Base-by-base conservation (phyloP, 2,888 invertebrate genomes). In the Ophioninae sp. region DNA sequence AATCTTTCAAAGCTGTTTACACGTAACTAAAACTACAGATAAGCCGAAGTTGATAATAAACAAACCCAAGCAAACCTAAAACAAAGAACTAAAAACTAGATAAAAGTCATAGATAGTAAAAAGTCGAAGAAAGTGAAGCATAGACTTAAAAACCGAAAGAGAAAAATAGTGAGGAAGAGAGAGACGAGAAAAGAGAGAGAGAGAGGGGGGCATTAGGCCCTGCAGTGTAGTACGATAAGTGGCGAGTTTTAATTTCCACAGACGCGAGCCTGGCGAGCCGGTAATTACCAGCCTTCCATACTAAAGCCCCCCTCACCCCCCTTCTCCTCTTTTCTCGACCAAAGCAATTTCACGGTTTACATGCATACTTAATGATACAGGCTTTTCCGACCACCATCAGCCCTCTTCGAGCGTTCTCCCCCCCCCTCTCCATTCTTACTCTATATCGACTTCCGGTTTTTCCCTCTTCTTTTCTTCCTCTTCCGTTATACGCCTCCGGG, bases 311-410 rank as follows among this genome's bases (percentile, higher is more conserved):
- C 8, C 41, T 6, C 17, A 6, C 51, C 13, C 51, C 17, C 30
- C 30, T 30, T 3, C 30, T 30, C 3, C 30, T 30, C 30, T 30
- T 30, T 30, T 30, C 30, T 30, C 83, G 85, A 82, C 88, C 82
- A 75, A 80, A 85, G 85, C 86, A 88, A 89, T 90, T 89, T 89
- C 88, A 87, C 87, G 89, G 88, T 87, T 89, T 88, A 88, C 88
- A 88, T 89, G 89, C 88, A 90, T 90, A 89, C 85, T 88, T 89
- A 88, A 89, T 87, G 89, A 83, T 79, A 85, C 82, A 82, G 85
- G 84, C 85, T 82, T 83, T 79, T 61, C 65, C 82, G 65, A 23
- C 41, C 78, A 75, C 77, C 78, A 30, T 3, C 30, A 30, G 2
- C 79, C 59, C 74, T 84, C 77, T 80, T 78, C 84, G 73, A 84